Percentiles rank a stretch among this genome's conserved stretches.
phyloP scores from a whole-genome alignment of 2,888 invertebrate species.

The Darwinula stevensoni region DNA sequence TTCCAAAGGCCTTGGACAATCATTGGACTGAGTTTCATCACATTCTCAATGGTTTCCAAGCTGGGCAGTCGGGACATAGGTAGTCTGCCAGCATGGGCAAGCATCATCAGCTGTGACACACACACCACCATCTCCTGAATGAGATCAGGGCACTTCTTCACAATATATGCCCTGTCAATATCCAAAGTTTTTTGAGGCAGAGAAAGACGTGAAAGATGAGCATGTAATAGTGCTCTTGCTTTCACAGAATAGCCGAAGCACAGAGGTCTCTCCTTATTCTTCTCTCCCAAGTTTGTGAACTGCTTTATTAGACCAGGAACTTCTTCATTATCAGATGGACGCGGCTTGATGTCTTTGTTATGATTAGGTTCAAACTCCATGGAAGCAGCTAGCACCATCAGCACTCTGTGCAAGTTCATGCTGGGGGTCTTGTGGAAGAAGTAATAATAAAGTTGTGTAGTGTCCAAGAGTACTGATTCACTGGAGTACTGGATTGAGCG shows the following conservation, averaged over 20 bases:
- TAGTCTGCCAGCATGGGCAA: conserved; percentile 36
- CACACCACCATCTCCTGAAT: conserved; percentile 93
- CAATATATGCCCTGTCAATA: conserved; percentile 47
- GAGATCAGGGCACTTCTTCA: conserved; percentile 37
- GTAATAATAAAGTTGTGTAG: conserved; percentile 83
- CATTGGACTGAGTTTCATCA: conserved; percentile 91
- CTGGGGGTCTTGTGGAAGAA: conserved; percentile 86
- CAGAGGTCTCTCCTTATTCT: conserved; percentile 79
- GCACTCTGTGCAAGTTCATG: conserved; percentile 74
- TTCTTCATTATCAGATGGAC: conserved; percentile 79
- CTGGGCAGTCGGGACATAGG: conserved; percentile 47
- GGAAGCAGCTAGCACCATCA: conserved; percentile 89
- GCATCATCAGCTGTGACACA: conserved; percentile 66
- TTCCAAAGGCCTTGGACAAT: conserved; percentile 91
- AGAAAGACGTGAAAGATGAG: conserved; percentile 60
- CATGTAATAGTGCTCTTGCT: conserved; percentile 76
- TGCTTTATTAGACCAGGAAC: conserved; percentile 69
- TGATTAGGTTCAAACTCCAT: conserved; percentile 80
- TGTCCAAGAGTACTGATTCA: conserved; percentile 81
- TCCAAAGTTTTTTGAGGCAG: conserved; percentile 48
- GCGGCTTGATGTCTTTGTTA: conserved; percentile 73
- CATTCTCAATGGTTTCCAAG: conserved; percentile 84
- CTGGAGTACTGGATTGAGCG: conserved; percentile 86
- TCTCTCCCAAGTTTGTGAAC: conserved; percentile 68
- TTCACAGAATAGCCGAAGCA: conserved; percentile 60